Evolutionary conservation across 92 coral and sea anemone genomes (phyloP), one percentile per base, ranked within the genome.

Genomic region (Muricea muricata): DNA sequence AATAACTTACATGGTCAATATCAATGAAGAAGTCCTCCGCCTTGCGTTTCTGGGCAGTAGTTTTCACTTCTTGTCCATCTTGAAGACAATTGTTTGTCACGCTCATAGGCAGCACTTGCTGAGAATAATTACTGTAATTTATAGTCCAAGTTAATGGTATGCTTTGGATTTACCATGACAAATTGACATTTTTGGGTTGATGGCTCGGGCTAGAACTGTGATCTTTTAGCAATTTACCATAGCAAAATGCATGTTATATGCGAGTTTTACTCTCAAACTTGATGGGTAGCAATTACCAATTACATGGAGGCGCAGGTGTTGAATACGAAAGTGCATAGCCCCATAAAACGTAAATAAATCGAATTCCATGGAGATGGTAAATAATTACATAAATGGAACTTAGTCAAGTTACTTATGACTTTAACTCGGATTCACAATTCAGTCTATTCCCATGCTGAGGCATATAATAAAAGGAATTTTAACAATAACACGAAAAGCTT

Each of bases 1-100:
- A 18, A 20, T 45, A 2, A 28, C 82, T 77, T 57, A 77, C 82
- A 77, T 77, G 41, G 25, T 73, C 57, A 50, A 40, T 85, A 47
- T 24, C 32, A 23, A 30, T 11, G 9, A 17, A 68, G 10, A 52
- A 57, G 58, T 86, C 89, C 18, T 86, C 89, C 10, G 89, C 85
- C 40, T 79, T 86, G 57, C 89, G 71, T 23, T 86, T 86, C 0
- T 42, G 32, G 30, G 89, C 33, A 29, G 33, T 9, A 15, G 29
- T 13, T 35, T 77, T 77, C 23, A 15, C 23, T 42, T 45, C 78
- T 6, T 72, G 52, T 4, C 15, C 28, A 21, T 45, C 61, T 33
- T 77, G 82, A 57, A 30, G 20, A 56, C 24, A 31, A 7, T 55
- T 31, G 35, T 46, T 48, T 18, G 82, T 18, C 13, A 57, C 1